Conservation (phyloP, 2,888 invertebrate genomes). For the Geotrupes spiniger region DNA sequence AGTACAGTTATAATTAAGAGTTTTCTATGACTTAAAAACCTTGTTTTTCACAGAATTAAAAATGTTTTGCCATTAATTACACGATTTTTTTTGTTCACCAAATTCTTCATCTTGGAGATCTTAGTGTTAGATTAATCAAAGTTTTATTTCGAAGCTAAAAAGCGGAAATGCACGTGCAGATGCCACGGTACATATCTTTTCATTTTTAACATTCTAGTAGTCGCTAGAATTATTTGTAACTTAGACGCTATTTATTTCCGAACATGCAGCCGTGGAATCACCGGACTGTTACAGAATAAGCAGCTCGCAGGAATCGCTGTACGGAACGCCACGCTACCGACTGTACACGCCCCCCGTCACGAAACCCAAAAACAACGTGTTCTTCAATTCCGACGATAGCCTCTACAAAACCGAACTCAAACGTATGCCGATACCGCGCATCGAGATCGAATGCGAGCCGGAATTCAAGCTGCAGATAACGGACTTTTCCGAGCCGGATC, state of each 20-base stretch:
- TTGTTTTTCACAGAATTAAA: no score
- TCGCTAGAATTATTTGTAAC: background rate
- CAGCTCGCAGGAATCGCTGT: slow-evolving; percentile 45
- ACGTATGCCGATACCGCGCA: slow-evolving; percentile 44
- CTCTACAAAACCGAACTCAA: slow-evolving; percentile 45
- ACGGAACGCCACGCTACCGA: slow-evolving; percentile 36
- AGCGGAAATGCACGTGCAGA: slow-evolving; percentile 20
- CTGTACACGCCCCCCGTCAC: slow-evolving; percentile 45
- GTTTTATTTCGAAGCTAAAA: slow-evolving; percentile 11
- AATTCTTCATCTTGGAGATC: no score
- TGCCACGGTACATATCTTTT: slow-evolving; percentile 15
- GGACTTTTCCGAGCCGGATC: slow-evolving; percentile 48
- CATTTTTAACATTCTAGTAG: background rate
- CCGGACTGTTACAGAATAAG: slow-evolving; percentile 36
- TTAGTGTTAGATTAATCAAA: no score
- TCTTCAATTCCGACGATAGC: slow-evolving; percentile 49
- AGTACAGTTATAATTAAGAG: no score
- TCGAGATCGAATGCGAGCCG: slow-evolving; percentile 45
- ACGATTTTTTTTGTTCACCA: no score
- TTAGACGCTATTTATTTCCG: slow-evolving; percentile 1
- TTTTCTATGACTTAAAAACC: no score
- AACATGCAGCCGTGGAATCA: slow-evolving; percentile 49
- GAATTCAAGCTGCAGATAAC: slow-evolving; percentile 47
- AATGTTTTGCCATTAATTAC: no score
- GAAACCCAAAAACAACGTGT: slow-evolving; percentile 45